phyloP scores from a whole-genome alignment of 1,140 invertebrate species.

The Tetramorium simillimum region DNA sequence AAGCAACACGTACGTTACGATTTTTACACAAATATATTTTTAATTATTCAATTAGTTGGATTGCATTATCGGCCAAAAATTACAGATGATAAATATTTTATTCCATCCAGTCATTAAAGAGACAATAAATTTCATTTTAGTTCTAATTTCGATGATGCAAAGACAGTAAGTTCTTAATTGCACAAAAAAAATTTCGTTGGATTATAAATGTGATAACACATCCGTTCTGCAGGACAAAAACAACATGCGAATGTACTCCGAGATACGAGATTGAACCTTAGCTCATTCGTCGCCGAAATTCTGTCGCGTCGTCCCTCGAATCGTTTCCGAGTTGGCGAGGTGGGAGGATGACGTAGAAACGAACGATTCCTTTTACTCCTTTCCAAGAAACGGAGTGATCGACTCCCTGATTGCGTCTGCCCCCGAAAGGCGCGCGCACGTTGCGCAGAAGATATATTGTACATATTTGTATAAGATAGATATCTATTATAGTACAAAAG shows the following conservation, averaged over 20 bases:
- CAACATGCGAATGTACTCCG: background rate
- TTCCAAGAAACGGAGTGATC: slow-evolving; percentile 51
- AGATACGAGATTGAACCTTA: background rate
- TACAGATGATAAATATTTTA: background rate
- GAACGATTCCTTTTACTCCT: slow-evolving; percentile 53
- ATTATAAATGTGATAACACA: background rate
- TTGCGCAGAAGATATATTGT: slow-evolving; percentile 29
- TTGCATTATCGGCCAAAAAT: background rate
- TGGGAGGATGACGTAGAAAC: background rate
- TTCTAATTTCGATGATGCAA: background rate
- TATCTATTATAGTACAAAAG: background rate
- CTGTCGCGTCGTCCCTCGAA: slow-evolving; percentile 31
- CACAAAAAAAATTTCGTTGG: background rate
- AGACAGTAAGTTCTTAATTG: background rate
- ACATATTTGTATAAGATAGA: background rate
- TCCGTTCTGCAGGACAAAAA: background rate
- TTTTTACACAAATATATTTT: background rate
- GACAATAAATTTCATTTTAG: background rate
- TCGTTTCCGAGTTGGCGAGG: background rate
- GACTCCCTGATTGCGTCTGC: background rate
- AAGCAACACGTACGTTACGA: background rate
- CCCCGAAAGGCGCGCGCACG: slow-evolving; percentile 34
- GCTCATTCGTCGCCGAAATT: background rate
- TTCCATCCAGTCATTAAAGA: background rate
- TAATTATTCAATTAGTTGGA: background rate